Evolutionary conservation across 2,888 invertebrate species (phyloP), one percentile per base, ranked within the genome.

Genomic region (Mesochorus sp.): DNA sequence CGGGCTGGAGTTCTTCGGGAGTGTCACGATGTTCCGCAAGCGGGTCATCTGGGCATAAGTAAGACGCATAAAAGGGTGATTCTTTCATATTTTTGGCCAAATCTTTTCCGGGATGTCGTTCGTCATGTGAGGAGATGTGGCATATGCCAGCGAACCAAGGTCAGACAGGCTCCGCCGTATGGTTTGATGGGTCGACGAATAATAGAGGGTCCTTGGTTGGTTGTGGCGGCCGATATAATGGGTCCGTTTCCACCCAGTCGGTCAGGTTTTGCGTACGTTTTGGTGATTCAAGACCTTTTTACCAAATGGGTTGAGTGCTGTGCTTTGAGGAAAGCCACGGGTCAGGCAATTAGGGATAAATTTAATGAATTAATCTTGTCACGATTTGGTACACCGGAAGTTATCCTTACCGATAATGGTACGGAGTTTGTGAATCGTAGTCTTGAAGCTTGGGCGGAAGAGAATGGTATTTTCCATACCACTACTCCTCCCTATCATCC

Each of bases 71-170:
- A 24, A 0, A 37, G 78, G 0, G 28, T 79, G 0, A 42, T 55
- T 2, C 14, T 8, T 0, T 2, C 6, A 3, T 84, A 83, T 34
- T 84, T 79, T 49, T 86, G 84, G 82, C 83, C 83, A 0, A 67
- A 76, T 0, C 71, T 81, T 76, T 8, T 24, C 4, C 17, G 39
- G 2, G 82, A 84, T 1, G 80, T 85, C 0, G 42, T 19, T 1
- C 19, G 31, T 1, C 85, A 81, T 31, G 83, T 86, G 0, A 31
- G 64, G 2, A 62, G n/a, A 1, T 85, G 85, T 47, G 66, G 77
- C 0, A 44, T 14, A 0, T 86, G 85, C 61, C 82, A 82, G 8
- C 12, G 57, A 0, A 34, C 28, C 1, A 85, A 84, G 44, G 72
- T 72, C 0, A 73, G 59, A 2, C 80, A 81, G n/a, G 3, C 1